Base-by-base conservation (phyloP, 2,888 invertebrate species). In the Tachina grossa region DNA sequence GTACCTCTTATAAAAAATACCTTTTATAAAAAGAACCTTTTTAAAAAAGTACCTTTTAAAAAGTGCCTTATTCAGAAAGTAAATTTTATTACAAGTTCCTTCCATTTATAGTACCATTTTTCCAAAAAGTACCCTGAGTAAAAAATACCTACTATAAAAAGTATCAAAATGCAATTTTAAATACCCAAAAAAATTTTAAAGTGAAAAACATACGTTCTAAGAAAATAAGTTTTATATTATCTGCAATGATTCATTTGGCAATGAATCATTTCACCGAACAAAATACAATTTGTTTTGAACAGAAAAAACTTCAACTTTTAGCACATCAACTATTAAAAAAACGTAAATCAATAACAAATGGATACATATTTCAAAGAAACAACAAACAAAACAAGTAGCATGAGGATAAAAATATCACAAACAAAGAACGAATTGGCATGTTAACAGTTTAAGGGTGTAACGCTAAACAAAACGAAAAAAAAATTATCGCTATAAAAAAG, bases 401-500 rank as follows among this genome's bases (percentile, higher is more conserved):
- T 9, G 39, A 43, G 43, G 4, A 45, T 14, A 43, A 9, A 8
- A 19, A 68, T 9, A 31, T 11, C 2, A 47, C 13, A 49, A 19
- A 39, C 9, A 57, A 63, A 65, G 9, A 63, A 75, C 31, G n/a
- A 39, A 19, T 9, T 65, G 63, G 8, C 63, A 71, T 63, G 53
- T 11, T 45, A 69, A 61, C 59, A 39, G 47, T 79, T 81, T 53
- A 8, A n/a, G 76, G 85, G 76, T 55, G 85, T 22, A 41, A 65
- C 77, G 43, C 75, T 49, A 85, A 83, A 83, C 83, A 77, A 76
- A 81, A 71, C 49, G 11, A 10, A 72, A 83, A 83, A 45, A 80
- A 85, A 31, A 2, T 31, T 31, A 6, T 31, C 31, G 31, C 31
- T 76, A 61, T 22, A 65, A 61, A 65, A 55, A 65, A 39, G 19